phyloP scores from a whole-genome alignment of 2,888 invertebrate species.

The Sylvicola fuscatus region DNA sequence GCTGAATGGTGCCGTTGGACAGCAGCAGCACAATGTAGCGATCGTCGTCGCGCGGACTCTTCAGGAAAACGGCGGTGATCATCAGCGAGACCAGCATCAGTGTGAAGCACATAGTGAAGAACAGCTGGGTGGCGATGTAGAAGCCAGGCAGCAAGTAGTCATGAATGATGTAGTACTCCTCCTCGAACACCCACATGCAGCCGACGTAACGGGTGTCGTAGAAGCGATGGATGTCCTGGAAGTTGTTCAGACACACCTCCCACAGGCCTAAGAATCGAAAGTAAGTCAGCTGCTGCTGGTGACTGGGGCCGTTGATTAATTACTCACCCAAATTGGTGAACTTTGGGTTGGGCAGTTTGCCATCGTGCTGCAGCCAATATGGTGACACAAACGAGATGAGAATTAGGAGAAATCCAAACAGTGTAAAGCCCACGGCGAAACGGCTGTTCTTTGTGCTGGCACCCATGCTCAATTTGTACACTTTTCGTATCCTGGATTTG shows the following conservation, averaged over 20 bases:
- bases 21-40: conserved; percentile 53
- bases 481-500: too few relatives aligned
- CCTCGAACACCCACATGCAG: conserved; percentile 96
- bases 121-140: conserved; percentile 84
- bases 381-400: conserved; percentile 70
- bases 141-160: conserved; percentile 77
- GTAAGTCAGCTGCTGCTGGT: neutral
- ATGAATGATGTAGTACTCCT: conserved; percentile 88
- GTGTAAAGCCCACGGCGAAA: conserved; percentile 40
- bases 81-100: conserved; percentile 55
- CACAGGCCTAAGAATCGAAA: conserved; percentile 46
- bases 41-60: conserved; percentile 54
- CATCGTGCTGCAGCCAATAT: conserved; percentile 72
- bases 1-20: conserved; percentile 49
- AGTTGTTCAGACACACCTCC: conserved; percentile 83
- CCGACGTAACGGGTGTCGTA: conserved; percentile 70
- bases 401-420: conserved; percentile 45
- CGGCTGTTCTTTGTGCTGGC: conserved; percentile 21
- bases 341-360: conserved; percentile 51
- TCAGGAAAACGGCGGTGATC: conserved; percentile 49
- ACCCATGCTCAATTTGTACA: conserved; percentile 18
- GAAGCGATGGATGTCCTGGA: conserved; percentile 65
- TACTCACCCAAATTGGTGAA: conserved; percentile 58
- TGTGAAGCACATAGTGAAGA: conserved; percentile 76
- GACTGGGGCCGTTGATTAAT: neutral